Evolutionary conservation across 2,888 invertebrate genomes (phyloP).

Genomic region (Atethmia centrago): DNA sequence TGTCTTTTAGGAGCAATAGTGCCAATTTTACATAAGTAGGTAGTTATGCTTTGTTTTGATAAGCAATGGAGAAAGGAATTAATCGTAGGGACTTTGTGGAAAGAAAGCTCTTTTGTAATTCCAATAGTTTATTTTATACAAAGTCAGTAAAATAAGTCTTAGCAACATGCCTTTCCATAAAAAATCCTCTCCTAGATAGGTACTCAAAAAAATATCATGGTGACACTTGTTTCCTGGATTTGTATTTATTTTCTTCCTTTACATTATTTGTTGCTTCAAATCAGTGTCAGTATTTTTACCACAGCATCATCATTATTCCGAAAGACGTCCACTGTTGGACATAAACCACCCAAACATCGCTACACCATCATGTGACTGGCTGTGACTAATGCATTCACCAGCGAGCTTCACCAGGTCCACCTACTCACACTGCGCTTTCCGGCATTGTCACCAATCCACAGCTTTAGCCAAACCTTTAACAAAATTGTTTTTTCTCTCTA

Average conservation of each 20-base stretch:
- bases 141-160: too few relatives aligned
- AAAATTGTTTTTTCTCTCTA: slow-evolving; percentile 53
- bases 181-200: too few relatives aligned
- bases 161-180: too few relatives aligned
- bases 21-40: too few relatives aligned
- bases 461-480: background rate
- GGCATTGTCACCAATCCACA: background rate
- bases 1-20: too few relatives aligned
- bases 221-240: background rate
- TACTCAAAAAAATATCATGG: background rate
- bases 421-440: background rate
- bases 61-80: too few relatives aligned
- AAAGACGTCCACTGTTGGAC: too few relatives aligned
- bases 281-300: background rate
- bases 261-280: background rate
- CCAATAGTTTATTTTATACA: too few relatives aligned
- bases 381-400: background rate
- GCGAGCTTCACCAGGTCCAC: too few relatives aligned
- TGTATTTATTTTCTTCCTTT: background rate
- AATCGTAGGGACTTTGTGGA: too few relatives aligned
- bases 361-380: background rate
- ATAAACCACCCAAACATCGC: background rate
- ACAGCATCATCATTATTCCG: background rate
- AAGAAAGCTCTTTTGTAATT: too few relatives aligned
- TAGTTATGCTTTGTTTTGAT: too few relatives aligned